Evolutionary conservation across 1,140 invertebrate genomes (phyloP), one percentile per base, ranked within the genome.

Genomic region (Drosophila busckii): DNA sequence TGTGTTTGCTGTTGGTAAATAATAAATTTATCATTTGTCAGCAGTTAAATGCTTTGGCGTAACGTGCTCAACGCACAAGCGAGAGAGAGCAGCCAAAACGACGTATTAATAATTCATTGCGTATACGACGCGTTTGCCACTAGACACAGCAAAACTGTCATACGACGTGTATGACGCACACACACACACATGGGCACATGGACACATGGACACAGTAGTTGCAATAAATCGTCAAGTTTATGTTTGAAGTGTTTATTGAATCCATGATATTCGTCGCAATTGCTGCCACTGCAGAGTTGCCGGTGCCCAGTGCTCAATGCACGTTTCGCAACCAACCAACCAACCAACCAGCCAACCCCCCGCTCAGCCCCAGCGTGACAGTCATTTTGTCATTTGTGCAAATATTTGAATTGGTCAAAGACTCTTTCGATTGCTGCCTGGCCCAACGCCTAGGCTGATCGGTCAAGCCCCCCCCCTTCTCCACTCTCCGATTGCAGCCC

Each of bases 11-110:
- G 34, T 38, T 82, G 69, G 69, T 82, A 82, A 82, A 82, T 82
- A 82, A 82, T 82, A 82, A 82, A 82, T 82, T 82, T 82, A 82
- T 82, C 75, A 82, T 82, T 82, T 82, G 75, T 82, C 75, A 82
- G 75, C 75, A 82, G 75, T 82, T 82, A 82, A 82, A 82, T 69
- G 75, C 65, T 63, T 55, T 49, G 45, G 52, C 76, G 37, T 48
- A 63, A 37, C 64, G 64, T 60, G 64, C 58, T n/a, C n/a, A n/a
- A n/a, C n/a, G n/a, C n/a, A n/a, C n/a, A n/a, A n/a, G n/a, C n/a
- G n/a, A 29, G 31, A 38, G 48, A 65, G 19, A 19, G 54, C 19
- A 16, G 29, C 32, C 37, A 34, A 48, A 56, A 75, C 73, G 59
- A 82, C 75, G 75, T 70, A 83, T 82, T 82, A 82, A 83, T 82